Conservation (phyloP, 2,888 invertebrate species). For the Gandaritis pyraliata region DNA sequence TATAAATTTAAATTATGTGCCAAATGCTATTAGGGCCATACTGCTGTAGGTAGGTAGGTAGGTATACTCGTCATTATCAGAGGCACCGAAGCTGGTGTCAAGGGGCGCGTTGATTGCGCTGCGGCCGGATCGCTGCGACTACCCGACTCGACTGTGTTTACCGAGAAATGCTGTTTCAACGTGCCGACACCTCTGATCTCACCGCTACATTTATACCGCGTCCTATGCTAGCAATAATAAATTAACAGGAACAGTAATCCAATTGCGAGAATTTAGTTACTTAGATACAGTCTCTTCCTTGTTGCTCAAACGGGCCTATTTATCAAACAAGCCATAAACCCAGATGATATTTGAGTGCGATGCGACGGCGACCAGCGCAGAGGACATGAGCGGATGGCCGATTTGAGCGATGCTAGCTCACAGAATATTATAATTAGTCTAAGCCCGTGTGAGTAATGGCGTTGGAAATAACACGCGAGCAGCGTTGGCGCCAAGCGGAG, state of each 20-base stretch:
- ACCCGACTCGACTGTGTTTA: slow-evolving; percentile 60
- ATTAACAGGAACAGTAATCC: slow-evolving; percentile 38
- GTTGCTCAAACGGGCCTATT: slow-evolving; percentile 33
- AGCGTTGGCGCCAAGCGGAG: slow-evolving; percentile 80
- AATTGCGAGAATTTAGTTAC: slow-evolving; percentile 35
- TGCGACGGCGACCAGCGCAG: slow-evolving; percentile 23
- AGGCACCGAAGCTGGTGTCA: slow-evolving; percentile 63
- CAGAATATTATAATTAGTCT: slow-evolving; percentile 82
- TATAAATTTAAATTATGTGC: slow-evolving; percentile 41
- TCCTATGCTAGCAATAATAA: slow-evolving; percentile 38
- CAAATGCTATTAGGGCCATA: slow-evolving; percentile 44
- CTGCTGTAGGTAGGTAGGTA: slow-evolving; percentile 6
- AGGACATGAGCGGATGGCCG: slow-evolving; percentile 64
- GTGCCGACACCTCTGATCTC: slow-evolving; percentile 70
- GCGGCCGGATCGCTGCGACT: slow-evolving; percentile 46
- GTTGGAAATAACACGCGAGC: slow-evolving; percentile 80
- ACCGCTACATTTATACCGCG: slow-evolving; percentile 53
- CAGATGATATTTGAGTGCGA: slow-evolving; percentile 39
- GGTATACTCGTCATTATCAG: slow-evolving; percentile 53
- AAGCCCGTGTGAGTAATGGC: slow-evolving; percentile 81
- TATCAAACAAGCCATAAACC: slow-evolving; percentile 40
- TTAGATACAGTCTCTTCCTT: slow-evolving; percentile 35
- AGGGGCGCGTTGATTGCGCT: slow-evolving; percentile 72
- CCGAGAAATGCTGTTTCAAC: slow-evolving; percentile 59
- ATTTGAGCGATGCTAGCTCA: slow-evolving; percentile 60